Base-by-base conservation (phyloP, 2,888 invertebrate species). In the Lasioglossum morio region DNA sequence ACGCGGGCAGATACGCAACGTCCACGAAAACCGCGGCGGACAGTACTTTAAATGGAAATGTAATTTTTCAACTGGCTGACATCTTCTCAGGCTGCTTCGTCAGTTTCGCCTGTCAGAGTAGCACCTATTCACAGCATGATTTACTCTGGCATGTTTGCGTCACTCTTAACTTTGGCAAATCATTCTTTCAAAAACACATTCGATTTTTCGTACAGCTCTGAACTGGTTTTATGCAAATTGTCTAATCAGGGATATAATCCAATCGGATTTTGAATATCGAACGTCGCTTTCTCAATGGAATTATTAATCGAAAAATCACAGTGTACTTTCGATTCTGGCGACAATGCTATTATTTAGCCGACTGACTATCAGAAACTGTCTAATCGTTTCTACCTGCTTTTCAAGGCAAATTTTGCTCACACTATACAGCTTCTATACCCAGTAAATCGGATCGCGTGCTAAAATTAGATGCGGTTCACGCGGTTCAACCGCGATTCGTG, bases 401-500 rank as follows among this genome's bases (percentile, higher is more conserved):
- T 27, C 72, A 53, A 73, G 53, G 72, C 16, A 34, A 66, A 53
- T 77, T 72, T 43, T 82, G 63, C 63, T 37, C 77, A 53, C 73
- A 30, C 60, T 76, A 37, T 40, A 69, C 72, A 72, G 73, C 73
- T 69, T 77, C 84, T 57, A 72, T 76, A 76, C 40, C 77, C 77
- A 77, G 69, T 84, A 72, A 83, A 83, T 83, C 84, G 72, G 77
- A 73, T 66, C 66, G 72, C 72, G 72, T 37, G 84, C 84, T 83
- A 84, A 84, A 84, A 84, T 84, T 84, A 84, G 84, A 77, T 83
- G 84, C 84, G 84, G 84, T 84, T 76, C 83, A 53, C 76, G 83
- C 53, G 83, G 83, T 84, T 84, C 46, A 72, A 77, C 76, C 46
- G 83, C 53, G 76, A 66, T 77, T 83, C 77, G 34, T 53, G 72